Evolutionary conservation across 2,113 vertebrate species (phyloP).

Genomic region (Rhinopomastus cyanomelas): DNA sequence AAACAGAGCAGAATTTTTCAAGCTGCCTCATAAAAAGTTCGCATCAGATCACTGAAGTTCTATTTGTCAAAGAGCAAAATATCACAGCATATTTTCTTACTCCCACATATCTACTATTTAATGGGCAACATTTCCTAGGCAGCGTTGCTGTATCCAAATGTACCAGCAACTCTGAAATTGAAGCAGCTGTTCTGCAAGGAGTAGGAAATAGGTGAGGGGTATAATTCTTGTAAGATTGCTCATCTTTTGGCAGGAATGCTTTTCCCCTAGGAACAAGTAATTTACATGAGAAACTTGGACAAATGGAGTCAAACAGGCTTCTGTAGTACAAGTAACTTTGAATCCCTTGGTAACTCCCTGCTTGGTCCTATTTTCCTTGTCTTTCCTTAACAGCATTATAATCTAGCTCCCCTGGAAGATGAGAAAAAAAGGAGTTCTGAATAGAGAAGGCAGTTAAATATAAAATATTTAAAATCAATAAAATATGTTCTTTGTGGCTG

Average conservation of each 20-base stretch:
- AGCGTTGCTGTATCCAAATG: neutral
- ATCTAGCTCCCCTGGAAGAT: neutral
- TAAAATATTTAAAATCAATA: constrained; percentile 59
- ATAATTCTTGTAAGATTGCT: constrained; percentile 66
- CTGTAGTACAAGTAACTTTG: neutral
- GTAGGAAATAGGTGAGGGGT: constrained; percentile 48
- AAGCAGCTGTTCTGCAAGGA: constrained; percentile 54
- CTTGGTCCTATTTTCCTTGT: neutral
- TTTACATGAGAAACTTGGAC: constrained; percentile 37
- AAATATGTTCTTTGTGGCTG: constrained; percentile 43
- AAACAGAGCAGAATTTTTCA: constrained; percentile 21
- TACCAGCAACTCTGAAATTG: constrained; percentile 50
- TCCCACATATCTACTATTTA: constrained; percentile 47
- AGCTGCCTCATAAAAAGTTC: constrained; percentile 23
- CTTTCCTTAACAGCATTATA: neutral
- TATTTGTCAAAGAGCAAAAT: constrained; percentile 46
- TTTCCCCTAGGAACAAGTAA: constrained; percentile 9
- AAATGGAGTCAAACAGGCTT: constrained; percentile 28
- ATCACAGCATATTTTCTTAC: constrained; percentile 25
- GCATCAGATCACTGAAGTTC: constrained; percentile 1
- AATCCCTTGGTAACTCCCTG: neutral
- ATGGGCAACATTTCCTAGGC: constrained; percentile 58
- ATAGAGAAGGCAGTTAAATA: constrained; percentile 41
- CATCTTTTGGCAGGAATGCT: constrained; percentile 55
- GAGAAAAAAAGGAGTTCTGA: neutral